phyloP scores from a whole-genome alignment of 2,797 vertebrate genomes.

The Amniataba percoides region DNA sequence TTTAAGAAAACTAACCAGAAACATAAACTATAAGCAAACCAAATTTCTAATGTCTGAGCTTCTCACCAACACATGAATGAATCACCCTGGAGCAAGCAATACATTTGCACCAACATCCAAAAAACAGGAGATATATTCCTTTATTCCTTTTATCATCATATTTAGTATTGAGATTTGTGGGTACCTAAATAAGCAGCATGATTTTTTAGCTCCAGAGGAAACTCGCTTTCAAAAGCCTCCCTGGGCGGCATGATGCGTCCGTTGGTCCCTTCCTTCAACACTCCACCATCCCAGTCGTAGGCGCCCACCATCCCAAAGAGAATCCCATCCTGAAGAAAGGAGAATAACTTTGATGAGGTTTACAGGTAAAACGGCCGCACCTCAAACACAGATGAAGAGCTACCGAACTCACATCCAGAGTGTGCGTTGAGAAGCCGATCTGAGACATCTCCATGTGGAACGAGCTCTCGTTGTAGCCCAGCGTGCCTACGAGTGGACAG shows the following conservation, averaged over 20 bases:
- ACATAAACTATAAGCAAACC: constrained; percentile 8
- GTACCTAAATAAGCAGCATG: constrained; percentile 95
- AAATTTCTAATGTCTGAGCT: background rate
- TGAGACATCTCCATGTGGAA: constrained; percentile 98
- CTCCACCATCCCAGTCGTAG: constrained; percentile 95
- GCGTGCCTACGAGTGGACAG: constrained; percentile 85
- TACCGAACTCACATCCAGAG: constrained; percentile 86
- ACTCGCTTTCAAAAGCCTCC: constrained; percentile 91
- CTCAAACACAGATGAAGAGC: background rate
- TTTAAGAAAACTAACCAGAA: background rate
- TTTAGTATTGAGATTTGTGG: background rate
- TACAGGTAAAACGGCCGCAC: background rate
- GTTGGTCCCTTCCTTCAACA: constrained; percentile 87
- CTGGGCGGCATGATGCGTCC: constrained; percentile 85
- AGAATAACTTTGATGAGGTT: constrained; percentile 7
- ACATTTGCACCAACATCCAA: background rate
- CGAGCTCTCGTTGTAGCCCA: constrained; percentile 92
- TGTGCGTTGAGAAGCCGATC: constrained; percentile 94
- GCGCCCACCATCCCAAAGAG: constrained; percentile 96
- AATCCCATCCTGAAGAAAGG: constrained; percentile 89
- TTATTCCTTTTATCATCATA: background rate
- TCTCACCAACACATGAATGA: background rate
- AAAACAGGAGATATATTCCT: background rate
- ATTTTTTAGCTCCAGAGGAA: constrained; percentile 92
- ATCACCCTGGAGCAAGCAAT: background rate